Evolutionary conservation across 2,888 invertebrate species (phyloP).

Genomic region (Blomia tropicalis): DNA sequence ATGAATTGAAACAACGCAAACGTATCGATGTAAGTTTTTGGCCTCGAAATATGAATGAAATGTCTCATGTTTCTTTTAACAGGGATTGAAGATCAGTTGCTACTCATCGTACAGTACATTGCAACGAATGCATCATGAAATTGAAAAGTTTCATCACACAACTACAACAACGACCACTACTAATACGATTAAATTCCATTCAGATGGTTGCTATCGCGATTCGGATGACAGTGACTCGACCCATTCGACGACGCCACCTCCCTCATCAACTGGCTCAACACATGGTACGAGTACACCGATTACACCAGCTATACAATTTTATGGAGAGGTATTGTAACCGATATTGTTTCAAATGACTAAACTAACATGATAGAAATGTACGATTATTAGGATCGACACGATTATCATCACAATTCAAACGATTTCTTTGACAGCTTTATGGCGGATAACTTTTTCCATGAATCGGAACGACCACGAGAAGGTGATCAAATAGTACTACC

Average conservation of each 20-base stretch:
- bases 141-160: neutral
- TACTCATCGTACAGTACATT: constrained; percentile 16
- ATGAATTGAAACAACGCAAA: constrained; percentile 22
- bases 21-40: constrained; percentile 16
- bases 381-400: constrained; percentile 7
- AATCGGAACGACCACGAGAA: neutral
- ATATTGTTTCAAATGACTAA: neutral
- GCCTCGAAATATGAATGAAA: neutral
- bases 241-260: constrained; percentile 10
- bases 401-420: neutral
- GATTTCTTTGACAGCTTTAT: constrained; percentile 10
- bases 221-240: constrained; percentile 6
- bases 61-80: neutral
- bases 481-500: neutral
- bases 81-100: constrained; percentile 23
- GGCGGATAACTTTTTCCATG: neutral
- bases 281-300: neutral
- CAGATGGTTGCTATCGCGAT: neutral
- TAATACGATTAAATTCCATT: constrained; percentile 3
- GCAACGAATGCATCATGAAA: neutral
- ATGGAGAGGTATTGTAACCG: constrained; percentile 5
- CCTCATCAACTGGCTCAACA: neutral
- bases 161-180: neutral
- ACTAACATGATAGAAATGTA: too few species aligned
- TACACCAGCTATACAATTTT: constrained; percentile 6